These are phyloP conservation scores for Staurois parvus DNA, from an alignment of 2,797 vertebrate genomes.

Conservation along the genomic window DNA sequence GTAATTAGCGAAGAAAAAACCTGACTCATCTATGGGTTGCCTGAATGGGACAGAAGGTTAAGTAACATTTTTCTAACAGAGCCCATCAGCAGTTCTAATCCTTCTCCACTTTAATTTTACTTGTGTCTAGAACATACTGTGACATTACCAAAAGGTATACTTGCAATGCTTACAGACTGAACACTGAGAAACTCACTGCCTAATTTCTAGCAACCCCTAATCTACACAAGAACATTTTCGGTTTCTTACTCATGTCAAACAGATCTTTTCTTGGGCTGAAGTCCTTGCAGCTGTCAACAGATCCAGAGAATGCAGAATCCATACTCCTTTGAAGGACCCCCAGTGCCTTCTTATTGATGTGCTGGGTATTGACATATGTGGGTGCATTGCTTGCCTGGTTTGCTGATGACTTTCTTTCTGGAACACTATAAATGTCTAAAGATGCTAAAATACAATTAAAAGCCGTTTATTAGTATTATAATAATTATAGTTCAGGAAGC, in stretches of 20 bases:
- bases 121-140: too few species aligned
- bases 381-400: conserved; percentile 78
- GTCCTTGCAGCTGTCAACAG: conserved; percentile 76
- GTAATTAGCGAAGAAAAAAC: too few species aligned
- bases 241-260: conserved; percentile 96
- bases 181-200: too few species aligned
- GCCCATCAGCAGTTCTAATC: too few species aligned
- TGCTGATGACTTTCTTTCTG: conserved; percentile 80
- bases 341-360: conserved; percentile 83
- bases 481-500: background rate
- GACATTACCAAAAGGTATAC: too few species aligned
- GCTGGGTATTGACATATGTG: conserved; percentile 91
- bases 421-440: conserved; percentile 81
- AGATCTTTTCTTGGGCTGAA: conserved; percentile 90
- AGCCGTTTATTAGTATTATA: background rate
- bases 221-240: background rate
- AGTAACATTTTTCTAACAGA: too few species aligned
- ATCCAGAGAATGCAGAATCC: conserved; percentile 74
- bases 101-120: too few species aligned
- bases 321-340: conserved; percentile 79
- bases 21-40: too few species aligned
- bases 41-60: too few species aligned
- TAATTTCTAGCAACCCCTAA: too few species aligned
- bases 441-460: conserved; percentile 76
- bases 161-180: too few species aligned